Conservation (phyloP, 2,888 invertebrate species). For the Eretmocerus hayati region DNA sequence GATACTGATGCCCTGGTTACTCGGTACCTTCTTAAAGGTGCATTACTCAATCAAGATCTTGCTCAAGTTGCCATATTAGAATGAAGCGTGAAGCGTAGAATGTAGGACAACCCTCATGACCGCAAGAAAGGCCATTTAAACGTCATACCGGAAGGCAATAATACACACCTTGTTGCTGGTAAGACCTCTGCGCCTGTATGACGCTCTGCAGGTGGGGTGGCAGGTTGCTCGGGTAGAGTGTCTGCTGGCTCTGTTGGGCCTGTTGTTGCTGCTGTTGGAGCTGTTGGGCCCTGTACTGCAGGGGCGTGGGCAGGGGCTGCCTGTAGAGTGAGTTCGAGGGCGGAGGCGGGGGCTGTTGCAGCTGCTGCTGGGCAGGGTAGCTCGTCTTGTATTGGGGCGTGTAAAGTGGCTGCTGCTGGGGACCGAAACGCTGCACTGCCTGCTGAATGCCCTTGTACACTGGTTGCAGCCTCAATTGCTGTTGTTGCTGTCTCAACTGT, state of each 20-base stretch:
- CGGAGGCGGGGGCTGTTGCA: background rate
- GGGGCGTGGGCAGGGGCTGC: slow-evolving; percentile 4
- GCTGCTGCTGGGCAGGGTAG: slow-evolving; percentile 20
- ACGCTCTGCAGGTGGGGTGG: slow-evolving; percentile 30
- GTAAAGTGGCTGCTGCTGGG: background rate
- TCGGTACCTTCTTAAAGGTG: no score
- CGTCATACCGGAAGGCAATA: background rate
- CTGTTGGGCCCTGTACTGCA: slow-evolving; percentile 5
- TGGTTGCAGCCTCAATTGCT: no score
- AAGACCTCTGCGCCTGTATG: slow-evolving; percentile 24
- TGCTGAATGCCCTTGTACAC: slow-evolving; percentile 30
- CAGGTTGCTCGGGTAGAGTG: slow-evolving; percentile 27
- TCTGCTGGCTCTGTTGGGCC: slow-evolving; percentile 15
- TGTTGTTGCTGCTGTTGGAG: slow-evolving; percentile 5
- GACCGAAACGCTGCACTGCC: background rate
- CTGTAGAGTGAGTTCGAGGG: slow-evolving; percentile 23
- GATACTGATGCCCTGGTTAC: no score
- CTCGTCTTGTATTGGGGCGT: slow-evolving; percentile 18
- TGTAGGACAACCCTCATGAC: no score
- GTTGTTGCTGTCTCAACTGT: no score
- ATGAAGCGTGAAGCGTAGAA: no score
- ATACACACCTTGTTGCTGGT: slow-evolving; percentile 16
- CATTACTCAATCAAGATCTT: no score
- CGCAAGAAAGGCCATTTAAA: no score
- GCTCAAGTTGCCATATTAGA: no score